Conservation (phyloP, 1,140 invertebrate genomes). For the Bombus waltoni region DNA sequence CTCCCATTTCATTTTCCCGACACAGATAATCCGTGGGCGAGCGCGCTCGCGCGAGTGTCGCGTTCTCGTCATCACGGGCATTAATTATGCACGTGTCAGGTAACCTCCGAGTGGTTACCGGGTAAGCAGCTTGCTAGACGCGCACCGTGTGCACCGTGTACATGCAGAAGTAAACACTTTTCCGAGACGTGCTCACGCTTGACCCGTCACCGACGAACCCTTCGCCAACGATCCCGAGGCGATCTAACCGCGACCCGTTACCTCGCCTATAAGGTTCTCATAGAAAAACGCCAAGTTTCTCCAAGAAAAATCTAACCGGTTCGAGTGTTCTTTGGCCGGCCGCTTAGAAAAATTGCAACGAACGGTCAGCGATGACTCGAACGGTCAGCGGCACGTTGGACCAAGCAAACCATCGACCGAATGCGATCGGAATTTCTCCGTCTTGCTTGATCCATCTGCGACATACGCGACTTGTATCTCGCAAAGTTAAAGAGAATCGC, state of each 20-base stretch:
- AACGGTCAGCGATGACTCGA: background rate
- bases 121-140: slow-evolving; percentile 49
- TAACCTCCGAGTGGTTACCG: slow-evolving; percentile 67
- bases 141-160: slow-evolving; percentile 18
- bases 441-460: background rate
- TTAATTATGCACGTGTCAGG: slow-evolving; percentile 77
- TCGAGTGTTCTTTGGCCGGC: background rate
- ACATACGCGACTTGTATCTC: background rate
- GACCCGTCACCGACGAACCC: slow-evolving; percentile 56
- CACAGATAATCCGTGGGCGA: slow-evolving; percentile 47
- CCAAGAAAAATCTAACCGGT: background rate
- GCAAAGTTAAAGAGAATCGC: background rate
- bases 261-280: background rate
- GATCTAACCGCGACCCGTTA: background rate
- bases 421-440: background rate
- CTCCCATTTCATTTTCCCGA: slow-evolving; percentile 39
- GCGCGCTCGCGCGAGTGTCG: slow-evolving; percentile 29
- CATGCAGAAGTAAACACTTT: slow-evolving; percentile 70
- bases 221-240: background rate
- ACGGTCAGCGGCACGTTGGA: background rate
- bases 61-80: slow-evolving; percentile 48
- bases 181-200: slow-evolving; percentile 54
- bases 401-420: background rate
- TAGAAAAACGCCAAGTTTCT: background rate
- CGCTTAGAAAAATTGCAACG: no score